Base-by-base conservation (phyloP, 2,113 vertebrate species). In the Poeciliopsis retropinna region DNA sequence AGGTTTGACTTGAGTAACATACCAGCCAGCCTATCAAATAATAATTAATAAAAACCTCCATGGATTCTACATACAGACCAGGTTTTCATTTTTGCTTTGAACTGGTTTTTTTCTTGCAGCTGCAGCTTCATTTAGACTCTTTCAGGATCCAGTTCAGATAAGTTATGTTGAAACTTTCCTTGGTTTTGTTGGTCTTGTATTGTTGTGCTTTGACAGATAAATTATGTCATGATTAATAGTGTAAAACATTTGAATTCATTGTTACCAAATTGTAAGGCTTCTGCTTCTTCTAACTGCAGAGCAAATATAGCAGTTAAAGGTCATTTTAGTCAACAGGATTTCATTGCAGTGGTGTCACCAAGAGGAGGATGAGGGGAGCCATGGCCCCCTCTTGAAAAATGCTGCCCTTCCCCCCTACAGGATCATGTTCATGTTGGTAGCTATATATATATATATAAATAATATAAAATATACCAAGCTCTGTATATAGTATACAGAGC, bases 51-150 rank as follows among this genome's bases (percentile, higher is more conserved):
- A 72, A 30, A 25, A 34, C 60, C 67, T 54, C 29, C 62, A 31
- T 39, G 60, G 75, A 69, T 70, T 83, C 67, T 29, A 71, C 70
- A 80, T 76, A 72, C 64, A 67, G 75, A 34, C 69, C 66, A 75
- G 80, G 70, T 83, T 85, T 73, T 63, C 14, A 32, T 9, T 60
- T 60, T 64, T 64, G 30, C 3, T 1, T 73, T 62, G 60, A 75
- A 51, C 71, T 31, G 70, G 61, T 29, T 70, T 41, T 41, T 51
- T 34, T 66, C n/a, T 19, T 25, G 8, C 67, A 79, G 70, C 82
- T 75, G 70, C 68, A 74, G 32, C 54, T 51, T 39, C 12, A 70
- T 82, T 60, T 31, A 28, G 6, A 3, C 17, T 74, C 31, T 34
- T 76, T 15, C 32, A 32, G 67, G 15, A 67, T 25, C 63, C 57